Percentiles rank a stretch among this genome's conserved stretches.
Conservation (phyloP, 2,888 invertebrate genomes). For the Sisyra terminalis region DNA sequence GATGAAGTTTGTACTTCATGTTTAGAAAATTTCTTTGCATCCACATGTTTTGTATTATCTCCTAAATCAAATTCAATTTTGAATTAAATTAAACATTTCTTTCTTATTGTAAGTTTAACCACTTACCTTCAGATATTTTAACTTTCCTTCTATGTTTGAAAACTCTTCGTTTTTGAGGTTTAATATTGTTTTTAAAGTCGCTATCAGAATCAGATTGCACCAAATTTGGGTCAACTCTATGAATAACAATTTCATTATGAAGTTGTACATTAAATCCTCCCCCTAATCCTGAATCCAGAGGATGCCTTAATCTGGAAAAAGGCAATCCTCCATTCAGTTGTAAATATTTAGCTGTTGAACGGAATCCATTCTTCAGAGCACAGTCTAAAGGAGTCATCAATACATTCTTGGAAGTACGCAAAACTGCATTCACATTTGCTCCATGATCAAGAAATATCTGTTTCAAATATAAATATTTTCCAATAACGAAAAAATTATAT, state of each 20-base stretch:
- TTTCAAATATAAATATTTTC: too few relatives aligned
- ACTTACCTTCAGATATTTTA: conserved; percentile 3
- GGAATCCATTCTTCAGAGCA: conserved; percentile 69
- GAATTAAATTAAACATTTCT: neutral
- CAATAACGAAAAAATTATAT: too few relatives aligned
- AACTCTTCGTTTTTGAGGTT: conserved; percentile 4
- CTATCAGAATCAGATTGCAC: conserved; percentile 1
- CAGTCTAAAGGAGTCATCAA: conserved; percentile 85
- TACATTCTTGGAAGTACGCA: conserved; percentile 67
- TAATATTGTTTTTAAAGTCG: neutral
- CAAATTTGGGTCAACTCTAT: conserved; percentile 2
- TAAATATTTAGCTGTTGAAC: conserved; percentile 83
- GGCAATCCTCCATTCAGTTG: conserved; percentile 82
- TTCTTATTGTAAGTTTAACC: neutral
- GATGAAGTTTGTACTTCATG: neutral
- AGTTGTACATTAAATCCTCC: conserved; percentile 33
- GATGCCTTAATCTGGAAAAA: conserved; percentile 45
- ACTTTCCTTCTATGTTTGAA: conserved; percentile 7
- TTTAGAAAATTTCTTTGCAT: neutral
- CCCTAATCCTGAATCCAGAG: conserved; percentile 30
- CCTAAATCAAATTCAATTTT: neutral
- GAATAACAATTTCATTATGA: conserved; percentile 30
- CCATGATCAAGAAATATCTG: conserved; percentile 65
- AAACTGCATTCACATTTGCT: conserved; percentile 70
- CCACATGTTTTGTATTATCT: neutral